Evolutionary conservation across 2,113 vertebrate genomes (phyloP), one percentile per base, ranked within the genome.

Genomic region (Megalops atlanticus): DNA sequence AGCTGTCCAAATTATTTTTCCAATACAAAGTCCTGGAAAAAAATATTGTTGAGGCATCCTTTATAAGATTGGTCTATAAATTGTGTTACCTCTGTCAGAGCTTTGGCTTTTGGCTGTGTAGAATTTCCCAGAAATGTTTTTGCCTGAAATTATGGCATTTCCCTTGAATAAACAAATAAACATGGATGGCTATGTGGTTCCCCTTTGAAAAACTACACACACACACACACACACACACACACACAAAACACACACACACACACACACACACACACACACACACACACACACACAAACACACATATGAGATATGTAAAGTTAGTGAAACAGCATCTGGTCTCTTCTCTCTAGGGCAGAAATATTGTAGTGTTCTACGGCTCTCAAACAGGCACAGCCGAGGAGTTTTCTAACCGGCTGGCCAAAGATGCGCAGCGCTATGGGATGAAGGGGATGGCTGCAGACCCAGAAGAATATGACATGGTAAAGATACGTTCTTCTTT

Each of bases 291-390:
- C 8, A 24, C 24, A 21, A 31, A 68, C 27, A 24, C 0, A n/a
- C n/a, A n/a, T n/a, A n/a, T n/a, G n/a, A 49, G 47, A 49, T 11
- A 16, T 49, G 47, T 16, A 16, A 12, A 21, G 49, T 54, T 54
- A 21, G 49, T 54, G 36, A 38, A 73, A 40, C 43, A 8, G 64
- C 12, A 11, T 12, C 11, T 45, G 21, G 21, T 18, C 38, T 16
- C 18, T 36, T 36, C 10, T 58, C 77, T 7, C 71, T 84, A 99
- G 98, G 95, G 96, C 4, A 94, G 95, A 87, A 99, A 97, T 88
- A 96, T 99, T 0, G 92, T 98, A 40, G 97, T 99, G 52, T 99
- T 99, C 91, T 99, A 99, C 0, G 98, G 98, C 35, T 99, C 98
- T 52, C 98, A 99, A 91, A 99, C 98, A 0, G 98, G 98, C 39